These are phyloP conservation scores for Columbina picui DNA, from an alignment of 2,113 vertebrate genomes.

Conservation along the genomic window DNA sequence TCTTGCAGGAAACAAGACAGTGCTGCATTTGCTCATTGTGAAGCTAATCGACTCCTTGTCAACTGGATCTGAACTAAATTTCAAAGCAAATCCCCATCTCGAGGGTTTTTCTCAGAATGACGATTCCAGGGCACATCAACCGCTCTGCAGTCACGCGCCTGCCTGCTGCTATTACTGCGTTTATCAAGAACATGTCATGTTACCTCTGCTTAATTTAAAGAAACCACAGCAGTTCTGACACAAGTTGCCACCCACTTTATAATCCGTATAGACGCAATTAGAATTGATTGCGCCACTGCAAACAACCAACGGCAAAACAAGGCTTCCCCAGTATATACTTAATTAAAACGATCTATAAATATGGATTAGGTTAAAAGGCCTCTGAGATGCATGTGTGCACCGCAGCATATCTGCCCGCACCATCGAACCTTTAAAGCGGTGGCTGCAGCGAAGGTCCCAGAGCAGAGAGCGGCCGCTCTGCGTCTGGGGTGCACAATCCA, in stretches of 20 bases:
- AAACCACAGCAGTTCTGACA: constrained; percentile 48
- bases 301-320: constrained; percentile 52
- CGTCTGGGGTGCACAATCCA: fast-evolving
- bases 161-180: not conserved
- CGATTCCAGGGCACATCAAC: constrained; percentile 20
- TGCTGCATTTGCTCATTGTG: constrained; percentile 58
- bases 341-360: constrained; percentile 60
- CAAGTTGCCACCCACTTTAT: constrained; percentile 45
- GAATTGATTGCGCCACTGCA: constrained; percentile 52
- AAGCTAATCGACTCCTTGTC: constrained; percentile 66
- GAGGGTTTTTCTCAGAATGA: constrained; percentile 18
- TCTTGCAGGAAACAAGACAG: constrained; percentile 63
- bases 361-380: constrained; percentile 40
- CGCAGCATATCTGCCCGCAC: not conserved
- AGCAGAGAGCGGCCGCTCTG: not conserved
- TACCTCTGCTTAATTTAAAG: constrained; percentile 33
- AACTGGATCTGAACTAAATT: constrained; percentile 56
- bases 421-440: not conserved
- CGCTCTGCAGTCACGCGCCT: not conserved
- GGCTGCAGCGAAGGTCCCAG: not conserved
- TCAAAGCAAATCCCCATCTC: constrained; percentile 43
- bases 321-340: constrained; percentile 33
- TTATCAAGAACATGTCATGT: not conserved
- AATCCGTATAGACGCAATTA: constrained; percentile 44
- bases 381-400: not conserved